These are phyloP conservation scores for Eugnorisma glareosa DNA, from an alignment of 2,888 invertebrate genomes.

Conservation along the genomic window DNA sequence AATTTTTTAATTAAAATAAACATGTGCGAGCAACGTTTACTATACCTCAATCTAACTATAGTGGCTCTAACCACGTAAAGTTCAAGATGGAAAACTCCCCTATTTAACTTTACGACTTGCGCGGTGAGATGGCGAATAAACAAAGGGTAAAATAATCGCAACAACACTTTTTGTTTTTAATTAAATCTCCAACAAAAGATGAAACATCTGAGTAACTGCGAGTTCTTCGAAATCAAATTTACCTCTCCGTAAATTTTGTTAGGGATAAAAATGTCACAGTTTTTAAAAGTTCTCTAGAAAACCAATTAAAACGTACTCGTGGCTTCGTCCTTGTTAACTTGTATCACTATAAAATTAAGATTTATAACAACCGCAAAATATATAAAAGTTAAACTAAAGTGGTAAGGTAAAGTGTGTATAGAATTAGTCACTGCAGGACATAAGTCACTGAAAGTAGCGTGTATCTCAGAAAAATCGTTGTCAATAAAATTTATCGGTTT, in stretches of 20 bases:
- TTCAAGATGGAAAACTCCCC: neutral
- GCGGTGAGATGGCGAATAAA: neutral
- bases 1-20: neutral
- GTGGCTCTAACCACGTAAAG: neutral
- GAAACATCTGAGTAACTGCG: slow-evolving; percentile 35
- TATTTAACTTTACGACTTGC: slow-evolving; percentile 4
- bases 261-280: slow-evolving; percentile 66
- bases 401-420: slow-evolving; percentile 47
- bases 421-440: slow-evolving; percentile 70
- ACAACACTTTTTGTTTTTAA: slow-evolving; percentile 38
- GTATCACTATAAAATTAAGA: slow-evolving; percentile 70
- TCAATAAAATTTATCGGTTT: slow-evolving; percentile 68
- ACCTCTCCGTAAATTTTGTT: slow-evolving; percentile 67
- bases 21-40: neutral
- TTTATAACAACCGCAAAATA: slow-evolving; percentile 74
- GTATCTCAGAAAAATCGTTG: slow-evolving; percentile 61
- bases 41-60: neutral
- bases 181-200: slow-evolving; percentile 32
- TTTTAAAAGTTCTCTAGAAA: slow-evolving; percentile 69
- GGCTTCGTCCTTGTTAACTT: slow-evolving; percentile 50
- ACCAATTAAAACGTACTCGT: slow-evolving; percentile 70
- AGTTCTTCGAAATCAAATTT: slow-evolving; percentile 65
- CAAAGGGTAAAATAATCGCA: slow-evolving; percentile 37
- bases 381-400: slow-evolving; percentile 19
- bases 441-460: slow-evolving; percentile 45